Evolutionary conservation across 2,797 vertebrate species (phyloP).

Genomic region (Parauchenoglanis punctatus): DNA sequence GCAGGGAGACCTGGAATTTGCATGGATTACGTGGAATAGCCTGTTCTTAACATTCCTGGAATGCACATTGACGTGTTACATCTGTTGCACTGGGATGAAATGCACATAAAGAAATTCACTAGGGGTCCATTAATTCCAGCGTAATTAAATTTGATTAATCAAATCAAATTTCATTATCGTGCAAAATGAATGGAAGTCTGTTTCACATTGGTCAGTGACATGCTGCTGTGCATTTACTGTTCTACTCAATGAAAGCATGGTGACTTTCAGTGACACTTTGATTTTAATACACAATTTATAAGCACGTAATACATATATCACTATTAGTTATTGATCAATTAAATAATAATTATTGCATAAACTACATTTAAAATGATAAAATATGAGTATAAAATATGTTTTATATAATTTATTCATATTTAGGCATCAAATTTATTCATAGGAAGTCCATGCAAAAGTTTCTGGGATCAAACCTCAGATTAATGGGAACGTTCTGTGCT

Average conservation of each 20-base stretch:
- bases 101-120: constrained; percentile 3
- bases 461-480: too few relatives aligned
- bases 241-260: neutral
- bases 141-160: neutral
- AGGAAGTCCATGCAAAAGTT: neutral
- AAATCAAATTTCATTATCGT: neutral
- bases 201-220: neutral
- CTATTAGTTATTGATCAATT: neutral
- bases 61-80: constrained; percentile 34
- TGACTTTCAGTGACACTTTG: neutral
- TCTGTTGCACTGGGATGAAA: constrained; percentile 29
- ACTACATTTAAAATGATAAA: too few relatives aligned
- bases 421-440: neutral
- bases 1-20: constrained; percentile 32
- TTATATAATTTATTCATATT: neutral
- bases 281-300: neutral
- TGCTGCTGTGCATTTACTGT: constrained; percentile 1
- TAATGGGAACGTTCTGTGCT: too few relatives aligned
- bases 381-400: neutral
- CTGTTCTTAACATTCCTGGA: constrained; percentile 7
- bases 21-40: constrained; percentile 40
- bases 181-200: constrained; percentile 3
- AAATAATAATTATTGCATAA: neutral
- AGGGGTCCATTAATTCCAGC: neutral
- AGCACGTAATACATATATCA: neutral